Base-by-base conservation (phyloP, 2,797 vertebrate genomes). In the Cyclura pinguis region DNA sequence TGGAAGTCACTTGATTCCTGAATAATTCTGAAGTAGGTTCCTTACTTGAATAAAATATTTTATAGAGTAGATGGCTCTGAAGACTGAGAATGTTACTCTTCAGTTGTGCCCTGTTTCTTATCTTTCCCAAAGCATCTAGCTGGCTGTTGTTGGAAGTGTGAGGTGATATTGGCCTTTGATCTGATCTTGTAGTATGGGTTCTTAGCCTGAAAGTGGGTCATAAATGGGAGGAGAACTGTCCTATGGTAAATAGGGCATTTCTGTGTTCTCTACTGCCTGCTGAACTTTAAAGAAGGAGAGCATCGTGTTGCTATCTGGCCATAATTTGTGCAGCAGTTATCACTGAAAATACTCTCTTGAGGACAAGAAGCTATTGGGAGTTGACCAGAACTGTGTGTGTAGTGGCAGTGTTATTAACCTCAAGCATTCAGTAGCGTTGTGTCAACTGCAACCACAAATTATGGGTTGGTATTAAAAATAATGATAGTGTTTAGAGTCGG, bases 391-490 rank as follows among this genome's bases (percentile, higher is more conserved):
- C 72, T 67, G 32, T n/a, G 12, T 50, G 38, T 57, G 72, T 72
- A 6, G 47, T 55, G 59, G 85, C 85, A 69, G 80, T 55, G 67
- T 87, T 85, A 90, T 90, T 90, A 90, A 87, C 89, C 72, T 90
- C 89, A 77, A 42, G 80, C 69, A 42, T 83, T 87, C 85, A 90
- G 85, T 84, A 90, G 69, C 85, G 55, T 42, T 87, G 3, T 90
- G 89, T 90, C 85, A 84, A 76, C 85, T 64, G 72, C 89, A 90
- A 67, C 89, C 85, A 69, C 89, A 90, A 87, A 90, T 90, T 90
- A 90, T 90, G 80, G 89, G 85, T 83, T 87, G 72, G 80, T 85
- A 90, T 90, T 90, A 87, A 90, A 90, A 90, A 83, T 90, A 90
- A 90, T 87, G 85, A 87, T 90, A 90, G 89, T 87, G 85, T 64